phyloP scores from a whole-genome alignment of 2,113 vertebrate genomes.

The Notothenia coriiceps region DNA sequence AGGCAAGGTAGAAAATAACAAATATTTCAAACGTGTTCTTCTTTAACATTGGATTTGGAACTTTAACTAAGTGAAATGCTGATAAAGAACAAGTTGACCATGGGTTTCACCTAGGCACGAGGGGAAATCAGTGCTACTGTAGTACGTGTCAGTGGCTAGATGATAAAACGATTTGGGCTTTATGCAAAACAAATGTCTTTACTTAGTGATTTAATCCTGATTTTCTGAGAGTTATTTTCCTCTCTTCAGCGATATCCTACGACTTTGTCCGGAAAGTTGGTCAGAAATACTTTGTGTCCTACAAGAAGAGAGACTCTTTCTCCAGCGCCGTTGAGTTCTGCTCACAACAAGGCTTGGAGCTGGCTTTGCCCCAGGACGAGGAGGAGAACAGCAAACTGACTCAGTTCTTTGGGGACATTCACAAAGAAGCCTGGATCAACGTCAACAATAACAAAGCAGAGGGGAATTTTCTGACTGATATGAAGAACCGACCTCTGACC shows the following conservation, averaged over 20 bases:
- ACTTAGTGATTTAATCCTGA: background rate
- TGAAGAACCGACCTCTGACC: conserved; percentile 34
- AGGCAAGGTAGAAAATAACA: too few species aligned
- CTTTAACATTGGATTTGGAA: background rate
- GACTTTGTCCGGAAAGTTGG: conserved; percentile 16
- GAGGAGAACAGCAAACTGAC: conserved; percentile 35
- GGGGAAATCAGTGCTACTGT: background rate
- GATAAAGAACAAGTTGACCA: background rate
- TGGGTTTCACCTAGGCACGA: background rate
- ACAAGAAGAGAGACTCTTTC: conserved; percentile 33
- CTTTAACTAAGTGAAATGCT: background rate
- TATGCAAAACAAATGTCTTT: background rate
- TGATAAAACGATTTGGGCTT: background rate
- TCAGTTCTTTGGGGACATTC: background rate
- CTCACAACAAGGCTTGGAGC: conserved; percentile 35
- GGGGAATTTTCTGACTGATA: conserved; percentile 28
- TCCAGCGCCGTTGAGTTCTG: conserved; percentile 32
- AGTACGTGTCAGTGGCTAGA: background rate
- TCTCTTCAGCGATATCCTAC: conserved; percentile 24
- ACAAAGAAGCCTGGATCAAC: conserved; percentile 30
- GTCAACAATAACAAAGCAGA: conserved; percentile 25
- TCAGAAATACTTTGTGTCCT: conserved; percentile 56
- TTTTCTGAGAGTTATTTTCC: background rate
- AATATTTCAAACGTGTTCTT: background rate
- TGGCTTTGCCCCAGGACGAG: conserved; percentile 44